Evolutionary conservation across 2,888 invertebrate species (phyloP).

Genomic region (Coelinius sp.): DNA sequence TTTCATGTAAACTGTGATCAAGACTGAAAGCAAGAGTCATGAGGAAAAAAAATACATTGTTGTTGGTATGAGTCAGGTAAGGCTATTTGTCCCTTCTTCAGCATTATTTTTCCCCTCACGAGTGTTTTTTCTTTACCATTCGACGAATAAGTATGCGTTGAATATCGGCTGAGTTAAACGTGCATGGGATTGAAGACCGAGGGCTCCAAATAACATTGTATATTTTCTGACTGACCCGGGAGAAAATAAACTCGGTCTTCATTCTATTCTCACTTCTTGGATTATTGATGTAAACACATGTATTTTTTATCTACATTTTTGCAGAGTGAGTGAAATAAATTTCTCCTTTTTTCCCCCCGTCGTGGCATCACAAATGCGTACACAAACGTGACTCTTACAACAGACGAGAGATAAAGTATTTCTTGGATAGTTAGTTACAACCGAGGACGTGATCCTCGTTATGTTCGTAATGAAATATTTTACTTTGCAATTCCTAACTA

Average conservation of each 20-base stretch:
- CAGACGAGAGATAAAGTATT: constrained; percentile 24
- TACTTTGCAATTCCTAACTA: constrained; percentile 42
- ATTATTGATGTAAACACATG: background rate
- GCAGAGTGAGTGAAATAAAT: no score
- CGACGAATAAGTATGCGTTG: background rate
- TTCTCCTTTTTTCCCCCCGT: background rate
- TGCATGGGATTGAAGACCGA: constrained; percentile 46
- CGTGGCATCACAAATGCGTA: constrained; percentile 9
- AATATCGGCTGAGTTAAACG: constrained; percentile 30
- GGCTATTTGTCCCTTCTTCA: background rate
- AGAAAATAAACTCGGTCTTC: constrained; percentile 60
- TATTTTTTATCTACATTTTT: background rate
- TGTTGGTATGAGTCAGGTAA: background rate
- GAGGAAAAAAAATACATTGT: no score
- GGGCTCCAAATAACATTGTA: constrained; percentile 55
- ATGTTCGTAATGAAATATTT: constrained; percentile 45
- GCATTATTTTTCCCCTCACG: background rate
- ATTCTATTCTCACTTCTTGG: constrained; percentile 24
- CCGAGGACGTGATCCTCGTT: constrained; percentile 36
- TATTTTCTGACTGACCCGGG: constrained; percentile 55
- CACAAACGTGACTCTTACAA: constrained; percentile 24
- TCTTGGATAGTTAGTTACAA: constrained; percentile 22
- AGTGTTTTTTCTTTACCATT: background rate
- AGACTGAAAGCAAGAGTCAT: background rate
- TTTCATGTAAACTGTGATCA: background rate